Evolutionary conservation across 1,140 invertebrate species (phyloP), one percentile per base, ranked within the genome.

Genomic region (Nebria ingens): DNA sequence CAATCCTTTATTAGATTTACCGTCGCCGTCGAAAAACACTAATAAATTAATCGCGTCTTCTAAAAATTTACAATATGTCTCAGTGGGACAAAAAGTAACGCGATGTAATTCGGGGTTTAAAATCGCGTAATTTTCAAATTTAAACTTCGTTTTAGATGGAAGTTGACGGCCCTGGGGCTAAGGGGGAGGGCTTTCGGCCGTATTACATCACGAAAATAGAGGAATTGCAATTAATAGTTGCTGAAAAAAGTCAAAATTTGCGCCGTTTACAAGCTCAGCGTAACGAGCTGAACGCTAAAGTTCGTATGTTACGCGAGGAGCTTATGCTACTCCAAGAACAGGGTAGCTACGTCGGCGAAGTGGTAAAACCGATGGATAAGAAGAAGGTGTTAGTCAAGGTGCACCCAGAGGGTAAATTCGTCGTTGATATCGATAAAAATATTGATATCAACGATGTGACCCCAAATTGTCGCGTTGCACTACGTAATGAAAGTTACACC

Each of bases 301-400:
- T 99, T 21, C 85, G 97, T 50, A 94, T 98, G 90, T 73, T 99
- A 23, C 82, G 97, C 13, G 97, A 99, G 73, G 97, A 99, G 69
- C 74, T 99, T 0, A 96, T 98, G 73, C 78, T 98, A 11, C 76
- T 99, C 11, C 97, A 99, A 75, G 97, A 99, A 68, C 97, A 99
- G 76, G 97, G 97, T 9, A 98, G 94, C 11, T 99, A 99, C 75
- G 97, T 99, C 2, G 97, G 97, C 11, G 97, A 99, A 78, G 97
- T 99, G 21, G 94, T 98, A 0, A 99, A 99, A 71, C 93, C 94
- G 0, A 99, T 99, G 96, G 97, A 99, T 69, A 99, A 99, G 71
- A 99, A 99, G 73, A 99, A 99, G 75, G 97, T 99, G 1, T 75
- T 99, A 0, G 97, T 99, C 0, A 99, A 99, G 78, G 95, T 99